A percentile compares a stretch with the other conserved stretches of the same genome.
These are phyloP conservation scores for Podilymbus podiceps DNA, from an alignment of 2,113 vertebrate species.

Conservation along the genomic window DNA sequence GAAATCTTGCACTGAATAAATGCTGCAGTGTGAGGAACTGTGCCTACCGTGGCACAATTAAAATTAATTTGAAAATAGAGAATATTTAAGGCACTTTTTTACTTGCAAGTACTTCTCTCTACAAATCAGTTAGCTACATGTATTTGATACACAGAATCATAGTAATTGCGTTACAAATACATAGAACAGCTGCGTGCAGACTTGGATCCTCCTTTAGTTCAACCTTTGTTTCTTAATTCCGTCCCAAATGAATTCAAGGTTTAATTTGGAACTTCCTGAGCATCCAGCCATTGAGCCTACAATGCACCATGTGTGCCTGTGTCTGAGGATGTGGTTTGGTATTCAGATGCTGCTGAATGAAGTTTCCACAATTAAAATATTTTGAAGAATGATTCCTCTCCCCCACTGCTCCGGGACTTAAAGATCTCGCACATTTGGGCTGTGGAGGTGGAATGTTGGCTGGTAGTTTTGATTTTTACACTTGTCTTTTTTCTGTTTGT, in stretches of 20 bases:
- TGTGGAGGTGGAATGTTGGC: not conserved
- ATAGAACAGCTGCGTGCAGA: not conserved
- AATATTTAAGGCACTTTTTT: not conserved
- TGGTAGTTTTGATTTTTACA: not conserved
- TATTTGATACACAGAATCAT: not conserved
- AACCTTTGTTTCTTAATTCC: not conserved
- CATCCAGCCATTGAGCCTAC: not conserved
- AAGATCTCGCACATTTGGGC: fast-evolving
- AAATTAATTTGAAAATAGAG: not conserved
- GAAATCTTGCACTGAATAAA: not conserved
- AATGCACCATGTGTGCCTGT: too few relatives aligned
- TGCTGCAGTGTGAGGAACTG: not conserved
- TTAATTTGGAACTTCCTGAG: not conserved
- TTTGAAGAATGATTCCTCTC: not conserved
- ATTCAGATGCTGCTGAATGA: not conserved
- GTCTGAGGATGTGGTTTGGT: not conserved
- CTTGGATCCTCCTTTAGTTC: not conserved
- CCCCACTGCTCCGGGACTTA: not conserved
- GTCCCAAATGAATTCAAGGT: not conserved
- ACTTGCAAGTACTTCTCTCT: not conserved
- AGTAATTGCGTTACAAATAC: not conserved
- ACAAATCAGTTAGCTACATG: not conserved
- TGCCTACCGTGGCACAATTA: not conserved
- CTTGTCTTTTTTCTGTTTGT: not conserved
- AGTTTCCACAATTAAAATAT: not conserved